phyloP scores from a whole-genome alignment of 1,140 invertebrate genomes.

The Drosophila bocki region DNA sequence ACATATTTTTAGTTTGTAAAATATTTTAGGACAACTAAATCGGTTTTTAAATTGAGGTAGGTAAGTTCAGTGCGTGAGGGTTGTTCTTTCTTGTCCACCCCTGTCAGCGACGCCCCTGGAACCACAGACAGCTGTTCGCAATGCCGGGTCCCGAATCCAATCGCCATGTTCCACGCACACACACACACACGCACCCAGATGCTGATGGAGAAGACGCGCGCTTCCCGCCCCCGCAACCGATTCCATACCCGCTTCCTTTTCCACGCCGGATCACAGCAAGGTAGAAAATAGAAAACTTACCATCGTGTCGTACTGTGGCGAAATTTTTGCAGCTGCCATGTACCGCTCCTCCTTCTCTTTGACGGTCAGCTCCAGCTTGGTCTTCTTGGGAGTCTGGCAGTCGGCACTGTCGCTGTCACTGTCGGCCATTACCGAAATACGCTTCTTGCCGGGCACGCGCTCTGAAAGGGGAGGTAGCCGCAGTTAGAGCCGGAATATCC shows the following conservation, averaged over 20 bases:
- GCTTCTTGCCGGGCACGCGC: conserved; percentile 80
- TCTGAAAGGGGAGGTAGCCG: conserved; percentile 42
- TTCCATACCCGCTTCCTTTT: neutral
- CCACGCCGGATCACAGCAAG: neutral
- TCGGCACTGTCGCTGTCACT: conserved; percentile 78
- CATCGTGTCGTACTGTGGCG: conserved; percentile 82
- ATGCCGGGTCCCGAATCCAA: conserved; percentile 54
- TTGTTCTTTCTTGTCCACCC: conserved; percentile 12
- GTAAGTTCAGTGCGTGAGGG: neutral
- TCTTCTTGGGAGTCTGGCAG: conserved; percentile 67
- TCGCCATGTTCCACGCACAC: conserved; percentile 60
- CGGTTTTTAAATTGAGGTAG: conserved; percentile 2
- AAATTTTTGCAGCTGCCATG: conserved; percentile 76
- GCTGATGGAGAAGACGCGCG: conserved; percentile 42
- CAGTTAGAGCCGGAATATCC: conserved; percentile 15
- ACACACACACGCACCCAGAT: conserved; percentile 30
- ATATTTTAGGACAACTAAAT: neutral
- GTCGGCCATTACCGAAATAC: conserved; percentile 78
- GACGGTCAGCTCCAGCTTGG: conserved; percentile 66
- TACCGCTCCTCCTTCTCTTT: conserved; percentile 83
- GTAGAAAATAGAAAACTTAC: conserved; percentile 41
- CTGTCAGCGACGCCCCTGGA: conserved; percentile 41
- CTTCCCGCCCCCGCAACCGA: conserved; percentile 23
- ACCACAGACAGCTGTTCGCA: conserved; percentile 63
- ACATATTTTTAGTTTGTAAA: too few relatives aligned